A percentile compares a stretch with the other conserved stretches of the same genome.
phyloP scores from a whole-genome alignment of 30 jellyfish, hydroid and myxozoan species.

The Mastigias papua region DNA sequence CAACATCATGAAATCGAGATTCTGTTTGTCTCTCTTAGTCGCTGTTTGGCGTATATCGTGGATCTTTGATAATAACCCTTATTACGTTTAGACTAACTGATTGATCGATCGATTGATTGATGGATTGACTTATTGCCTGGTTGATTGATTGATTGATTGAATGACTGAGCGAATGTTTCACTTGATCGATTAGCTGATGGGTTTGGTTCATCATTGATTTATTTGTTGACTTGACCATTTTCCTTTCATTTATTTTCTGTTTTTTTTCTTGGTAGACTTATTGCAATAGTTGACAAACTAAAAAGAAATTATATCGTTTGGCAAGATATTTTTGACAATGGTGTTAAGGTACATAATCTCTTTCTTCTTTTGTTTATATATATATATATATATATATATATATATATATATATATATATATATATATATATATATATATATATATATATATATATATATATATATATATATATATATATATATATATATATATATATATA shows the following conservation, averaged over 20 bases:
- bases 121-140: not conserved
- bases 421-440: too few relatives aligned
- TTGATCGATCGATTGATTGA: not conserved
- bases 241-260: not conserved
- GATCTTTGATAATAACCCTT: too few relatives aligned
- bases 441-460: too few relatives aligned
- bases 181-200: not conserved
- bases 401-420: too few relatives aligned
- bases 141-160: not conserved
- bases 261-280: conserved; percentile 53
- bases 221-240: not conserved
- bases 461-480: too few relatives aligned
- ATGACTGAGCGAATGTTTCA: too few relatives aligned
- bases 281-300: conserved; percentile 63
- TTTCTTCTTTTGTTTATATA: not conserved
- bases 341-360: conserved; percentile 51
- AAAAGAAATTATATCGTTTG: conserved; percentile 78
- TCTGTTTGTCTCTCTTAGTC: too few relatives aligned
- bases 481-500: too few relatives aligned
- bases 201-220: not conserved
- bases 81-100: too few relatives aligned
- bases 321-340: conserved; percentile 97
- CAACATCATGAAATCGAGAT: too few relatives aligned
- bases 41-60: too few relatives aligned
- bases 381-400: too few relatives aligned